A percentile compares a stretch with the other conserved stretches of the same genome.
Evolutionary conservation across 2,113 vertebrate species (phyloP).

Genomic region (Paratilapia polleni): DNA sequence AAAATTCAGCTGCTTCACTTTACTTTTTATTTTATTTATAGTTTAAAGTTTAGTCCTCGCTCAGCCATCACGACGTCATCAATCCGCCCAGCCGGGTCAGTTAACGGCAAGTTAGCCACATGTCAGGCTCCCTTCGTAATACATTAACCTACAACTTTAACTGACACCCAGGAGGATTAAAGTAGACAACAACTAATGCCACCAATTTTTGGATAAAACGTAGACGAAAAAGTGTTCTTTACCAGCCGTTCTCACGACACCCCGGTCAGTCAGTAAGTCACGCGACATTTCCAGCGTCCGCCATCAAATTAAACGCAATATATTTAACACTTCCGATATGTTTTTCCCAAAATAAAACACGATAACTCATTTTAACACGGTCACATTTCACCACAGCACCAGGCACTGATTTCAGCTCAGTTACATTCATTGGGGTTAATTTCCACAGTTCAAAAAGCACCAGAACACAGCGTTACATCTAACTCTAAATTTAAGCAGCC

Average conservation of each 20-base stretch:
- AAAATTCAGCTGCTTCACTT: not conserved
- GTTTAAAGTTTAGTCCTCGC: not conserved
- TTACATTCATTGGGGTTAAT: not conserved
- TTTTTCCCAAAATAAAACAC: slow-evolving; percentile 35
- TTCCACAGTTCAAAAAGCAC: not conserved
- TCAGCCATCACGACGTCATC: not conserved
- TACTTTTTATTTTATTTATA: not conserved
- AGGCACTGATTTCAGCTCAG: not conserved
- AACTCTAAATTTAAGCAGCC: not conserved
- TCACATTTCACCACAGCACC: not conserved
- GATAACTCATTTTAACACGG: not conserved
- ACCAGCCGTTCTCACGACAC: slow-evolving; percentile 38
- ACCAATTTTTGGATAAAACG: not conserved
- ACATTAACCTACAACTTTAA: not conserved
- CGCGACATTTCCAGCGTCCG: slow-evolving; percentile 55
- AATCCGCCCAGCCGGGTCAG: slow-evolving; percentile 7
- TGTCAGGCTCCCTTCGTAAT: not conserved
- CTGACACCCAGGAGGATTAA: rapidly evolving
- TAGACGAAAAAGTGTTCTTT: not conserved
- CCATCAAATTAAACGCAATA: not conserved
- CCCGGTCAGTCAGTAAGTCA: slow-evolving; percentile 18
- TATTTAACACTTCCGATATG: not conserved
- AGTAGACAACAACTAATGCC: not conserved
- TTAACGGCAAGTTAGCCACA: not conserved
- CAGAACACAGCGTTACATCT: not conserved